Evolutionary conservation across 1,140 invertebrate genomes (phyloP).

Genomic region (Apis dorsata): DNA sequence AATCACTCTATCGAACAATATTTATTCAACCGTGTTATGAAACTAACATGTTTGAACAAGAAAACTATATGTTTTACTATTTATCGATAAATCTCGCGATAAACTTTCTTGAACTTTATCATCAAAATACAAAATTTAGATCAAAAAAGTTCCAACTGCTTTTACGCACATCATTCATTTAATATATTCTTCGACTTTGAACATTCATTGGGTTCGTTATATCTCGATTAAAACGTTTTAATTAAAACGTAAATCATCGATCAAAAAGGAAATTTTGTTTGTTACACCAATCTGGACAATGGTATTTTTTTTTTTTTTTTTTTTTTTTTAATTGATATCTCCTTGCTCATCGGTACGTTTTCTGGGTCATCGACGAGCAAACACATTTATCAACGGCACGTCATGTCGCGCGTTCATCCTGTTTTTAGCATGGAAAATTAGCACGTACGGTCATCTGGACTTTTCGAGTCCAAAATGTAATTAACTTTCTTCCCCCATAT

Average conservation of each 20-base stretch:
- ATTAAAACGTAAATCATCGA: no score
- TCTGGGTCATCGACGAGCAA: conserved; percentile 19
- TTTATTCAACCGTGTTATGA: neutral
- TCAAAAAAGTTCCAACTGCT: neutral
- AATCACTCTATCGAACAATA: neutral
- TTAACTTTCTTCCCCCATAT: conserved; percentile 18
- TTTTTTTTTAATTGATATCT: neutral
- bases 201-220: no score
- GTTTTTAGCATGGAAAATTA: conserved; percentile 29
- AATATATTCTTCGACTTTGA: neutral
- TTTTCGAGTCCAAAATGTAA: conserved; percentile 25
- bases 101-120: no score
- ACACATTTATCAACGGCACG: conserved; percentile 34
- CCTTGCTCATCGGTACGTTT: conserved; percentile 1
- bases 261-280: neutral
- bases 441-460: conserved; percentile 17
- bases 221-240: neutral
- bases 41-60: neutral
- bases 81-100: neutral
- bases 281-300: neutral
- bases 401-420: neutral
- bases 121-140: neutral
- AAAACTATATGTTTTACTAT: neutral
- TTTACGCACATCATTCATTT: neutral
- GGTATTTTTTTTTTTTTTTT: no score